Evolutionary conservation across 2,113 vertebrate genomes (phyloP), one percentile per base, ranked within the genome.

Genomic region (Atrichornis clamosus): DNA sequence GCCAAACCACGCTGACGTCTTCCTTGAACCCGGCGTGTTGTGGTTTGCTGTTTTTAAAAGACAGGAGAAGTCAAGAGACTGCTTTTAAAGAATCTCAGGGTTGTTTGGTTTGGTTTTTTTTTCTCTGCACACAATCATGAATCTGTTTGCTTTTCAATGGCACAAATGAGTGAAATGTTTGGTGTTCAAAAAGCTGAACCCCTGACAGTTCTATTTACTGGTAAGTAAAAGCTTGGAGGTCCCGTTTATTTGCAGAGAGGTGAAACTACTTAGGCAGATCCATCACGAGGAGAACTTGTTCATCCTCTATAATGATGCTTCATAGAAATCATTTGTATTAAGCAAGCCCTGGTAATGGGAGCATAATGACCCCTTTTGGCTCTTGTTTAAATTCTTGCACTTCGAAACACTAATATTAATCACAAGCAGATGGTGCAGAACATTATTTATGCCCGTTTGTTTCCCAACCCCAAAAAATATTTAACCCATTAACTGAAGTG

Each of bases 361-460:
- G 92, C 92, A 95, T 93, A 90, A 70, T 95, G 95, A 96, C 85
- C 95, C 82, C 92, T 97, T 95, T 92, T 93, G 89, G 75, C 91
- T 96, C 82, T 96, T 94, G 60, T 94, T 96, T 92, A 92, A 93
- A 90, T 96, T 94, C 81, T 97, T 96, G 63, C 91, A 96, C 94
- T 95, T 96, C 95, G 95, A 78, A 92, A 96, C 91, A 76, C 84
- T 88, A 93, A 86, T 86, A 93, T 96, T 96, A 97, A 96, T 98
- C 93, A 95, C 72, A 95, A 93, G 87, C 94, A 95, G 95, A n/a
- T 96, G 77, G 91, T 93, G 42, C 81, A 94, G 87, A 93, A 96
- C 74, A 58, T 96, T 96, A 96, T 89, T 97, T 94, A 92, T 72
- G 86, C 96, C 95, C 86, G 73, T 93, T 96, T 94, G 60, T 92